Evolutionary conservation across 2,888 invertebrate species (phyloP), one percentile per base, ranked within the genome.

Genomic region (Eristalis pertinax): DNA sequence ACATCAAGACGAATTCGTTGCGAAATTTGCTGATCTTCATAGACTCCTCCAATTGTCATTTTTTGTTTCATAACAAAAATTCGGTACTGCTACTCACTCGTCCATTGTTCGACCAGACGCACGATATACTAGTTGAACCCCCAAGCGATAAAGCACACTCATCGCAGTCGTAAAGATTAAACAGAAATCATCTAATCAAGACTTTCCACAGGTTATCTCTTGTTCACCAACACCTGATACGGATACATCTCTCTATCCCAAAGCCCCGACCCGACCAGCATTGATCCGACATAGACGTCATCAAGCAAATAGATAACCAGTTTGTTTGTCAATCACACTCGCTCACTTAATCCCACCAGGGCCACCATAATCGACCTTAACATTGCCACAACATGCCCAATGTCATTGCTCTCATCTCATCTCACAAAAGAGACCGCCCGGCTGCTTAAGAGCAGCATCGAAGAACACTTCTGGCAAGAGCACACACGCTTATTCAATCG

Each of bases 381-480:
- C 50, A 50, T 50, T 19, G 19, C 50, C 19, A 4, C 50, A n/a
- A 19, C 50, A 32, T 32, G 32, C 32, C 8, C 32, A 50, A 50
- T 8, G 50, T 63, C 26, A 22, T 38, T 77, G 0, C 69, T 50
- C 77, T 69, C 50, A 56, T 35, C 56, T 64, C 26, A 56, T 64
- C 35, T 29, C 24, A 69, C 38, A 38, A 29, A 70, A 70, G 56
- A 77, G 70, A 19, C 50, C 22, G 1, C 8, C n/a, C 35, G 41
- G 41, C 67, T 15, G 56, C 65, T 65, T 58, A 65, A 78, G 70
- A 72, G 70, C 13, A 15, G 15, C 64, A 41, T 65, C 56, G 41
- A 78, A 65, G 41, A 70, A 78, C 72, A 78, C 78, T 72, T 72
- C 64, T 68, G 32, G 26, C 78, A 78, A 70, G 78, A 50, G 50